Percentiles rank a stretch among this genome's conserved stretches.
These are phyloP conservation scores for Thermophis baileyi DNA, from an alignment of 2,113 vertebrate species.

Conservation along the genomic window DNA sequence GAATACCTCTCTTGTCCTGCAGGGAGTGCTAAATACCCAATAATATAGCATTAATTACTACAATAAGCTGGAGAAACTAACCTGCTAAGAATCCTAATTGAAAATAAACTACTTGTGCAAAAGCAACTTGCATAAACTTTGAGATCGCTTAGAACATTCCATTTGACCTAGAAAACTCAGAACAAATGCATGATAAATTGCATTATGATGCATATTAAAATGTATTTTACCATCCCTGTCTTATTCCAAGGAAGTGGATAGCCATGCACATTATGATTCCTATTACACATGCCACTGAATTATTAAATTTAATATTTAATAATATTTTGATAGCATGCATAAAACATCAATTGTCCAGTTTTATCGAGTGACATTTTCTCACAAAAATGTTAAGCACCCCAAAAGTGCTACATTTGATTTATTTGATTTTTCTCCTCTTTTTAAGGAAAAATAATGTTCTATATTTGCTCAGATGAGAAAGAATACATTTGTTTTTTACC, in stretches of 20 bases:
- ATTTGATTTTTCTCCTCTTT: neutral
- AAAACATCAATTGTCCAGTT: neutral
- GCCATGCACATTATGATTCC: neutral
- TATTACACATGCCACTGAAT: neutral
- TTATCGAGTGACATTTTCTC: neutral
- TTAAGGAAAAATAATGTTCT: neutral
- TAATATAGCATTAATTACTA: neutral
- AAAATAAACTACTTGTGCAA: neutral
- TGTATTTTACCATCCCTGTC: neutral
- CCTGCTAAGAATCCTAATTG: neutral
- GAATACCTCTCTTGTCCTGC: neutral
- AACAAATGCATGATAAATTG: neutral
- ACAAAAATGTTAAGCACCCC: neutral
- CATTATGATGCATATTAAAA: neutral
- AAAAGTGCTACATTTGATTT: neutral
- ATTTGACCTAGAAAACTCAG: neutral
- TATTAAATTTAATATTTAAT: neutral
- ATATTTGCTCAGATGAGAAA: neutral
- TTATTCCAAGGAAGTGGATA: neutral
- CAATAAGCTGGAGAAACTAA: no score
- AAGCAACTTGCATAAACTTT: neutral
- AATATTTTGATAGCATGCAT: neutral
- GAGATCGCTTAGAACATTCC: neutral
- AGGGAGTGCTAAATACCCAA: neutral
- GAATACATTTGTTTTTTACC: neutral